Evolutionary conservation across 2,797 vertebrate genomes (phyloP).

Genomic region (Emydoidea blandingii): DNA sequence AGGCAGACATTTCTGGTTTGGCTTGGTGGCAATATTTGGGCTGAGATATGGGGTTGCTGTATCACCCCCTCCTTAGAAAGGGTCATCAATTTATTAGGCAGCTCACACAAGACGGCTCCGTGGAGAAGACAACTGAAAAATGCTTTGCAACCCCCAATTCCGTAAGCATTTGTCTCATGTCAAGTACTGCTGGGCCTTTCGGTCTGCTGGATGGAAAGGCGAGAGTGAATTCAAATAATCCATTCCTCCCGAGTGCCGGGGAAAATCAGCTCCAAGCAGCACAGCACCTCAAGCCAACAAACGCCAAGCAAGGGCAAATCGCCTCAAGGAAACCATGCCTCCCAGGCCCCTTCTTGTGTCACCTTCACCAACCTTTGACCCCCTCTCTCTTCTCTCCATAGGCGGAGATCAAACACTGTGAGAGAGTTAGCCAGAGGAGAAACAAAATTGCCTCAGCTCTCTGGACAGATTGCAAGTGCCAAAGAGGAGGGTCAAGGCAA

Average conservation of each 20-base stretch:
- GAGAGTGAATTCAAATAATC: constrained; percentile 72
- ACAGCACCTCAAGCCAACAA: constrained; percentile 42
- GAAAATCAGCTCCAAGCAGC: constrained; percentile 45
- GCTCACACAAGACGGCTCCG: constrained; percentile 69
- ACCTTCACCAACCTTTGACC: neutral
- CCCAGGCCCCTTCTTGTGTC: neutral
- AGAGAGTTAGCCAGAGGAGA: neutral
- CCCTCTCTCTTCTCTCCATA: neutral
- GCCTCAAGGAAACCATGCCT: neutral
- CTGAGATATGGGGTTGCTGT: constrained; percentile 75
- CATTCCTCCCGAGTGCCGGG: constrained; percentile 42
- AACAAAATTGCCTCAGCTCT: constrained; percentile 11
- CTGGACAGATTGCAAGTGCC: constrained; percentile 12
- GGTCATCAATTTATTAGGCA: constrained; percentile 77
- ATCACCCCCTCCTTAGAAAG: constrained; percentile 69
- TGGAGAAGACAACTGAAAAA: constrained; percentile 74
- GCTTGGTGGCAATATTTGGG: constrained; percentile 68
- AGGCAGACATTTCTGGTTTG: constrained; percentile 75
- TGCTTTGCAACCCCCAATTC: constrained; percentile 73
- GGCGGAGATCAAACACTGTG: neutral
- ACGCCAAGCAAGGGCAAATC: constrained; percentile 42
- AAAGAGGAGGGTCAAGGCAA: constrained; percentile 12
- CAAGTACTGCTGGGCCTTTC: constrained; percentile 68
- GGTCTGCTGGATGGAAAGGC: constrained; percentile 64
- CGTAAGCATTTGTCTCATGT: constrained; percentile 77